Evolutionary conservation across 92 coral and sea anemone species (phyloP).

Genomic region (Palythoa heliodiscus): DNA sequence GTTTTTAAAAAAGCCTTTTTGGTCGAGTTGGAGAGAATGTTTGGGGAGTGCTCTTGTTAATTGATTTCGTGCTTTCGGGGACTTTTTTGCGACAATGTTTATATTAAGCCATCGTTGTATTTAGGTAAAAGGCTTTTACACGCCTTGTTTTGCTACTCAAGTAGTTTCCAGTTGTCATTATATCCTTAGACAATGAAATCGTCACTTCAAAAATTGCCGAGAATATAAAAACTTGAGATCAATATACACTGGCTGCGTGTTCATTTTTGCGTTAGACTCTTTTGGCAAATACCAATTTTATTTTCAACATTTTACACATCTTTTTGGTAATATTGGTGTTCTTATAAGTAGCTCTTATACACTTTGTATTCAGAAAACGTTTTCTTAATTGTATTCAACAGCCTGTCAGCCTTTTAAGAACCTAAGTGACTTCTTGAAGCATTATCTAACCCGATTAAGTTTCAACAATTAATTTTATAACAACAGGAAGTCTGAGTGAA

Average conservation of each 20-base stretch:
- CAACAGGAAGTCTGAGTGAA: constrained; percentile 28
- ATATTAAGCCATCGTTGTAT: constrained; percentile 5
- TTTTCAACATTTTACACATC: not conserved
- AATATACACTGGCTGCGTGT: not conserved
- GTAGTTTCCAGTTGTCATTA: constrained; percentile 27
- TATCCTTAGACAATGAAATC: not conserved
- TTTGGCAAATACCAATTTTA: not conserved
- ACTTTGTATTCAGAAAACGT: constrained; percentile 1
- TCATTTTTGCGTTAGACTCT: not conserved
- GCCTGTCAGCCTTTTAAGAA: not conserved
- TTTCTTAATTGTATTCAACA: not conserved
- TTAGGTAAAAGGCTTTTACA: constrained; percentile 25
- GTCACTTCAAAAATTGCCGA: constrained; percentile 6
- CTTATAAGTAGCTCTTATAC: not conserved
- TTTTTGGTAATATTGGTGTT: not conserved
- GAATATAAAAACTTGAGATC: not conserved
- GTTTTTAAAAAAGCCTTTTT: not conserved
- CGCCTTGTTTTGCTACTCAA: constrained; percentile 26
- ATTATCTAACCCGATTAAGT: constrained; percentile 2
- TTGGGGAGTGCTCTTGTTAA: not conserved
- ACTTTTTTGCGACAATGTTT: constrained; percentile 1
- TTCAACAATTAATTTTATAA: constrained; percentile 9
- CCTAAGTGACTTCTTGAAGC: not conserved
- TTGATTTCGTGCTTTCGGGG: constrained; percentile 10
- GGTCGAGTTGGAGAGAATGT: not conserved